phyloP scores from a whole-genome alignment of 2,888 invertebrate species.

The Gryllus longicercus region DNA sequence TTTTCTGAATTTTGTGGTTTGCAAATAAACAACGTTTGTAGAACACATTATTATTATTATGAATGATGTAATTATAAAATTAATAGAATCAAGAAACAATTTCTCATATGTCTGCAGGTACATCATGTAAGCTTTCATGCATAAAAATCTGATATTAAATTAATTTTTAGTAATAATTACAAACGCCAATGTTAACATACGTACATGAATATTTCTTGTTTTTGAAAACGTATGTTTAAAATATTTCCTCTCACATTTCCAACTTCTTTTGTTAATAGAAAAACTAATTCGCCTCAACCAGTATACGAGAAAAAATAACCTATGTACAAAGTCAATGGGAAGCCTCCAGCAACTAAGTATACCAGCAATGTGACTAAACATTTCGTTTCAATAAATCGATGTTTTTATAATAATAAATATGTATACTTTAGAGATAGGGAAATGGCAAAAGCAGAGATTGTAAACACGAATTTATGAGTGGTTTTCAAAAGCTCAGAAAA shows the following conservation, averaged over 20 bases:
- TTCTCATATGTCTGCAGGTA: too few relatives aligned
- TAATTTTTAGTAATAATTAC: too few relatives aligned
- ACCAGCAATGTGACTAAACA: slow-evolving; percentile 21
- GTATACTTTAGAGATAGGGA: background rate
- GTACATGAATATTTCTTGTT: too few relatives aligned
- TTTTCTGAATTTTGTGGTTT: too few relatives aligned
- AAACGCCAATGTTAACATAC: too few relatives aligned
- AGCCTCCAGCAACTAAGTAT: slow-evolving; percentile 27
- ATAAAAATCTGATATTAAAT: too few relatives aligned
- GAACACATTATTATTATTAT: too few relatives aligned
- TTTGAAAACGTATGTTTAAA: too few relatives aligned
- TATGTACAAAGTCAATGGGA: slow-evolving; percentile 29
- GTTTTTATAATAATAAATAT: background rate
- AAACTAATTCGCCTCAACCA: slow-evolving; percentile 25
- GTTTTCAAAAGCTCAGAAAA: background rate
- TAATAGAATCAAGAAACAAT: too few relatives aligned
- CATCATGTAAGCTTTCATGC: too few relatives aligned
- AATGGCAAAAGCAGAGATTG: background rate
- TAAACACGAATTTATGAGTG: background rate
- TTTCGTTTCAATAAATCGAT: slow-evolving; percentile 20
- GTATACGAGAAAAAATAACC: slow-evolving; percentile 26
- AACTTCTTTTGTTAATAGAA: background rate
- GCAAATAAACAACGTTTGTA: too few relatives aligned
- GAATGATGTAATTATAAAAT: too few relatives aligned
- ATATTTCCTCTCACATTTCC: background rate